Percentiles rank a stretch among this genome's conserved stretches.
Conservation (phyloP, 2,113 vertebrate genomes). For the Trogon melanurus region DNA sequence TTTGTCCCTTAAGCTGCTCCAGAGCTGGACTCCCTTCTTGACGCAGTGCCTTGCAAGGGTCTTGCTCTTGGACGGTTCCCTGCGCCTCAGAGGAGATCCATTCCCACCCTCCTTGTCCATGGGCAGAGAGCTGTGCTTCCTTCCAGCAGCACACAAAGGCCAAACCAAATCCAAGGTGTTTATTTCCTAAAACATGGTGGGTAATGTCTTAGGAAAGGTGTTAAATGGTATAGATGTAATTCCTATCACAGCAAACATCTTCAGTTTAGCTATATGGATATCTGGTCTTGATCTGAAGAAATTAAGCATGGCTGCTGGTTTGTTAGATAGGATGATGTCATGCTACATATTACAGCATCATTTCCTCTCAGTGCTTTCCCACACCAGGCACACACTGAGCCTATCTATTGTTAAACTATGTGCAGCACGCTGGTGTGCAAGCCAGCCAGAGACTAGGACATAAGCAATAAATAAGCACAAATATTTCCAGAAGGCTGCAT, state of each 20-base stretch:
- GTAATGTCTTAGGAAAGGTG: neutral
- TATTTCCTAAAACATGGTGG: neutral
- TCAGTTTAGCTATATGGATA: neutral
- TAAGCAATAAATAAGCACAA: conserved; percentile 12
- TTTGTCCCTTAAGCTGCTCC: neutral
- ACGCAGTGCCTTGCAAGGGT: neutral
- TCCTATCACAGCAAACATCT: neutral
- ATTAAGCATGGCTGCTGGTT: neutral
- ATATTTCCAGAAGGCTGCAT: neutral
- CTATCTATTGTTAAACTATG: neutral
- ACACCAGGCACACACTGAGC: neutral
- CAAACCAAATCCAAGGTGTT: neutral
- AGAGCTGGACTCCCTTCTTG: neutral
- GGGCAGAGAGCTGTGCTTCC: neutral
- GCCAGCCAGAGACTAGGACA: neutral
- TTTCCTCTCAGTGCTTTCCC: neutral
- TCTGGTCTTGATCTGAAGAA: neutral
- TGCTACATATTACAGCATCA: neutral
- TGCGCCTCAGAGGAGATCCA: neutral
- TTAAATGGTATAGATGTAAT: neutral
- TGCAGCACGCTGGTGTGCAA: neutral
- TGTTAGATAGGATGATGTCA: neutral
- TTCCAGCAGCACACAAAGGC: neutral
- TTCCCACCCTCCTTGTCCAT: neutral
- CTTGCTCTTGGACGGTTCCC: neutral